Evolutionary conservation across 2,888 invertebrate genomes (phyloP), one percentile per base, ranked within the genome.

Genomic region (Congeria kusceri): DNA sequence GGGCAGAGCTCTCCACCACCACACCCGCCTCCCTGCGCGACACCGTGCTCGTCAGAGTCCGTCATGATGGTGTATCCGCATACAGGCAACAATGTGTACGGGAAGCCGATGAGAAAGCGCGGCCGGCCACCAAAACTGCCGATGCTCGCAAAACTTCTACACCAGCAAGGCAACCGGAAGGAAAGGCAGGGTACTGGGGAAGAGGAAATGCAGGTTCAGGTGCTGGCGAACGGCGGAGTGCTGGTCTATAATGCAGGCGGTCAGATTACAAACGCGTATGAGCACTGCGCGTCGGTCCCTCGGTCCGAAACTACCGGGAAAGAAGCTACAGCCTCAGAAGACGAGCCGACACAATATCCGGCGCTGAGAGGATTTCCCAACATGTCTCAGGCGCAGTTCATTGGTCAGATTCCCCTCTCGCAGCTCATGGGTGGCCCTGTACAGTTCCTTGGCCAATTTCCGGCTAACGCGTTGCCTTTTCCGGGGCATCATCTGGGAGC

Each of bases 11-110:
- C 39, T 39, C 39, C 39, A 15, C 47, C 25, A 63, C 58, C 46
- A 23, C 65, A 27, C 13, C 79, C 44, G 39, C 28, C 15, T 20
- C 67, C 23, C 0, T n/a, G 67, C 20, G 32, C 68, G 9, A 47
- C 46, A 1, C 64, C 82, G n/a, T 61, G 64, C 2, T 66, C 80
- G 13, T 71, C 83, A 0, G 80, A 88, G 61, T 87, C 88, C 13
- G 85, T 88, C 20, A 90, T 90, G 87, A 89, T 89, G 89, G 87
- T 90, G 0, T 90, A 89, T 61, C 90, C 88, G 0, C 89, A 88
- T 61, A 77, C 84, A 20, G 79, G 86, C 0, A 78, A 77, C 18
- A 83, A 85, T n/a, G 77, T 83, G 7, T 44, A 81, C 27, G 88
- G 87, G 1, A 86, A 87, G 65, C 88, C 89, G 0, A 84, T 83